A percentile compares a stretch with the other conserved stretches of the same genome.
Evolutionary conservation across 2,797 vertebrate genomes (phyloP).

Genomic region (Trachurus trachurus): DNA sequence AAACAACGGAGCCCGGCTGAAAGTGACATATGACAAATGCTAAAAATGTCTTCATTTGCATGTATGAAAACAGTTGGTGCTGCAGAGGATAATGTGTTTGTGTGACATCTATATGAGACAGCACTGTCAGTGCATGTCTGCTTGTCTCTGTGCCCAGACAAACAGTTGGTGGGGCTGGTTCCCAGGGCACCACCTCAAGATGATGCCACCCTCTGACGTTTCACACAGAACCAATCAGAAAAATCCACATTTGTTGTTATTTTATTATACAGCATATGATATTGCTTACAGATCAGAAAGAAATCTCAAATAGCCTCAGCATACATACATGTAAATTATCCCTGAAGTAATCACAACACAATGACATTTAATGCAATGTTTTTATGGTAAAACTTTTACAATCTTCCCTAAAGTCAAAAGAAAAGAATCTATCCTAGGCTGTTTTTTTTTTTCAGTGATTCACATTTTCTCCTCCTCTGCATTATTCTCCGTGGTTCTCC

Average conservation of each 20-base stretch:
- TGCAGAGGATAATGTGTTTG: constrained; percentile 39
- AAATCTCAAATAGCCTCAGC: constrained; percentile 17
- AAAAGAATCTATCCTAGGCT: constrained; percentile 1
- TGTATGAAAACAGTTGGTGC: constrained; percentile 44
- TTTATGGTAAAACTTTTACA: constrained; percentile 43
- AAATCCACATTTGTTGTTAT: constrained; percentile 13
- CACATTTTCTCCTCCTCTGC: constrained; percentile 18
- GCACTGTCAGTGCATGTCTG: constrained; percentile 26
- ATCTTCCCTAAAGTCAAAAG: constrained; percentile 19
- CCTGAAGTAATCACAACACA: constrained; percentile 22
- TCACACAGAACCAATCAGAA: constrained; percentile 33
- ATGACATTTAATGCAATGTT: constrained; percentile 26
- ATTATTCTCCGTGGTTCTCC: constrained; percentile 5
- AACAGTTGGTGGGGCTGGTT: constrained; percentile 50
- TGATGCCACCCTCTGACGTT: constrained; percentile 42
- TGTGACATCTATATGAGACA: constrained; percentile 42
- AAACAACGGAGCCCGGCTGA: not conserved
- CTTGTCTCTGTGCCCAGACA: constrained; percentile 45
- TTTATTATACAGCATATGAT: constrained; percentile 21
- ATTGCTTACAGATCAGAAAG: constrained; percentile 19
- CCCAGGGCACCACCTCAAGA: constrained; percentile 26
- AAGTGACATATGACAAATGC: constrained; percentile 12
- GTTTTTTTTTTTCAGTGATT: constrained; percentile 6
- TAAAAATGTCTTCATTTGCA: constrained; percentile 26
- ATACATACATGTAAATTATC: constrained; percentile 33